A percentile compares a stretch with the other conserved stretches of the same genome.
phyloP scores from a whole-genome alignment of 1,140 invertebrate genomes.

The Charaxes varanes region DNA sequence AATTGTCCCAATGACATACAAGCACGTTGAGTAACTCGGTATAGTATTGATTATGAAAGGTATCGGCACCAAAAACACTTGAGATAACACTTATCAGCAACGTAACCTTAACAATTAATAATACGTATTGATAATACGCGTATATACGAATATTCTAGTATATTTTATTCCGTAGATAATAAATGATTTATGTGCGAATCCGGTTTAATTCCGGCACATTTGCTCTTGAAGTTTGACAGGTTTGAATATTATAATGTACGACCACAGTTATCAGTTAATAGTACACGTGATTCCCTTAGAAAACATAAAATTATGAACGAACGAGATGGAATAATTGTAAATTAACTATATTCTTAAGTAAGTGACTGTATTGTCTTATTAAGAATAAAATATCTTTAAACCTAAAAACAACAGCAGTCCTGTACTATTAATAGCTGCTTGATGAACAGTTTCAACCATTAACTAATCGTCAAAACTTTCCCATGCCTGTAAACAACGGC shows the following conservation, averaged over 20 bases:
- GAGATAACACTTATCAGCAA: constrained; percentile 16
- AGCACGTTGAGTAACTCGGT: constrained; percentile 9
- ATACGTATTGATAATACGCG: not conserved
- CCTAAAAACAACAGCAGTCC: too few relatives aligned
- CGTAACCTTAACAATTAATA: not conserved
- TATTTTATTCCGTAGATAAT: not conserved
- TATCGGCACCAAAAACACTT: constrained; percentile 8
- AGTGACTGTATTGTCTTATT: too few relatives aligned
- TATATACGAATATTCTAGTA: not conserved
- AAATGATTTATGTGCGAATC: too few relatives aligned
- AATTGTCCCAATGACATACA: constrained; percentile 6
- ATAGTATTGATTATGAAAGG: constrained; percentile 8
- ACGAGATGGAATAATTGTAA: too few relatives aligned
- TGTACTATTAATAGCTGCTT: constrained; percentile 1
- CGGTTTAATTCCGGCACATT: too few relatives aligned
- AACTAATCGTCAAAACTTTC: constrained; percentile 4
- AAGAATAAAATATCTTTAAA: too few relatives aligned
- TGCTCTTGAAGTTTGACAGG: too few relatives aligned
- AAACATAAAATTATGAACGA: too few relatives aligned
- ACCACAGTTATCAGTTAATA: too few relatives aligned
- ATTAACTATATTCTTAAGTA: too few relatives aligned
- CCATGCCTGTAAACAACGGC: constrained; percentile 3
- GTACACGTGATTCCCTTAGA: too few relatives aligned
- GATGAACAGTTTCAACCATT: not conserved
- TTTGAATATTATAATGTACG: too few relatives aligned